Conservation (phyloP, 1,140 invertebrate genomes). For the Phymastichus coffea region DNA sequence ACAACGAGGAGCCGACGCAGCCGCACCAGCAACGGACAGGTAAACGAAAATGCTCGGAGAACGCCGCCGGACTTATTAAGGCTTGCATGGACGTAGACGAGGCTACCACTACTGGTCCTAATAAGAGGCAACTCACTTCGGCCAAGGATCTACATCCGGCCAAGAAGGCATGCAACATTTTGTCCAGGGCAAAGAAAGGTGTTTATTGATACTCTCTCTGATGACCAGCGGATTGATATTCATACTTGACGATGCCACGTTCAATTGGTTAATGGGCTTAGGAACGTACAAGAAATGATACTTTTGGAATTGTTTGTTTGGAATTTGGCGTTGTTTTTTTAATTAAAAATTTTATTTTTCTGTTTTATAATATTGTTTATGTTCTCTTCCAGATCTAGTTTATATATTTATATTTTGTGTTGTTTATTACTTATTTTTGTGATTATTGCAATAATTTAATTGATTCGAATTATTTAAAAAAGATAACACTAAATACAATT, state of each 20-base stretch:
- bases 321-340: neutral
- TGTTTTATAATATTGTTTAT: neutral
- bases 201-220: no score
- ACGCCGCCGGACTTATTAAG: constrained; percentile 68
- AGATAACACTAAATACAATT: neutral
- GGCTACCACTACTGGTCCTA: constrained; percentile 39
- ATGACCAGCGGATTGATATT: no score
- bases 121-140: constrained; percentile 52
- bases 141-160: constrained; percentile 50
- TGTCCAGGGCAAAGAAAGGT: constrained; percentile 56
- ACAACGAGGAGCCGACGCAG: constrained; percentile 55
- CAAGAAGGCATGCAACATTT: constrained; percentile 54
- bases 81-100: constrained; percentile 68
- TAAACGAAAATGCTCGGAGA: constrained; percentile 69
- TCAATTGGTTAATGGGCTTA: no score
- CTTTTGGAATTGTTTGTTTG: no score
- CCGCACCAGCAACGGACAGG: constrained; percentile 51
- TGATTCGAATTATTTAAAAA: neutral
- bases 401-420: neutral
- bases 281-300: neutral
- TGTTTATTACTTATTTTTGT: neutral
- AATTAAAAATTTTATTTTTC: neutral
- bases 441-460: neutral
- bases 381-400: neutral
- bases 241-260: no score